phyloP scores from a whole-genome alignment of 1,140 invertebrate species.

The Oscheius sp. region DNA sequence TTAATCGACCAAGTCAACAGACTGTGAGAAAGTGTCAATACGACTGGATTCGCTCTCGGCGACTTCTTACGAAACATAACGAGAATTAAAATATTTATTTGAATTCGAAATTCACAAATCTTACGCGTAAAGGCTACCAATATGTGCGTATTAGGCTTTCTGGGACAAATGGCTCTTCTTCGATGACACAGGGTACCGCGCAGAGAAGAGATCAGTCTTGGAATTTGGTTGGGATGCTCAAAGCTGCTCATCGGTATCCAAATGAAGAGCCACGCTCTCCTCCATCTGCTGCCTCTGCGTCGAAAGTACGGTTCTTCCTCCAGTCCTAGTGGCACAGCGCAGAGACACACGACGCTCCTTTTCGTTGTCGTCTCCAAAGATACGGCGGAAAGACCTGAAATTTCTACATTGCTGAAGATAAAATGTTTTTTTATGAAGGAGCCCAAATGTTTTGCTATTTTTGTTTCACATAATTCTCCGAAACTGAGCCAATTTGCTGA shows the following conservation, averaged over 20 bases:
- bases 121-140: not conserved
- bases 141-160: not conserved
- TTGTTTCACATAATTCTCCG: too few relatives aligned
- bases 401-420: not conserved
- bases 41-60: not conserved
- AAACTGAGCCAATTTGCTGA: too few relatives aligned
- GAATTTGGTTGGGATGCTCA: not conserved
- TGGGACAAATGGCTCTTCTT: too few relatives aligned
- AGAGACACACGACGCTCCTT: not conserved
- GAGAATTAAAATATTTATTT: not conserved
- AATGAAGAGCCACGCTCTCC: not conserved
- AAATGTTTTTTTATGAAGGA: not conserved
- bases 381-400: not conserved
- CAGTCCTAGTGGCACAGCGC: not conserved
- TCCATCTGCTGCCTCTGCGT: not conserved
- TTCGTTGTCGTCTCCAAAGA: constrained; percentile 2
- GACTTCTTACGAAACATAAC: not conserved
- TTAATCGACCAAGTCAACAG: constrained; percentile 11
- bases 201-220: not conserved
- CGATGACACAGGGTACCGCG: too few relatives aligned
- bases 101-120: not conserved
- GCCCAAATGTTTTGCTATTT: not conserved
- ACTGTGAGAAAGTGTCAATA: constrained; percentile 5
- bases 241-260: constrained; percentile 5
- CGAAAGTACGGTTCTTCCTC: not conserved